A percentile compares a stretch with the other conserved stretches of the same genome.
Conservation (phyloP, 1,140 invertebrate genomes). For the Drosophila prosaltans region DNA sequence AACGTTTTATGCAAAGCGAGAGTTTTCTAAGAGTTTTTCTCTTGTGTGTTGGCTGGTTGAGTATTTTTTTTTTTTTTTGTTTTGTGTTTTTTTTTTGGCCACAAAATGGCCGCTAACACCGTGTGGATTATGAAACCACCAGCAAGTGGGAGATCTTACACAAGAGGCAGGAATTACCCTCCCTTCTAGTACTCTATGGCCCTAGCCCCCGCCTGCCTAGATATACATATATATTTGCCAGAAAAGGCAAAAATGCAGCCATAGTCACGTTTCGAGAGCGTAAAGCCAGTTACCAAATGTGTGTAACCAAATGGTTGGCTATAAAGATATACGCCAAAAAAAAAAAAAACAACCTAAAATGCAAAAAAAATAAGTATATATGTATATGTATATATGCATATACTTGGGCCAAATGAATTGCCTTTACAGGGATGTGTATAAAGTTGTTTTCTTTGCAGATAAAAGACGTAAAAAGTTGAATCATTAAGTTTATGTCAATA, state of each 20-base stretch:
- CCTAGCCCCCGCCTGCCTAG: neutral
- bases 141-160: slow-evolving; percentile 56
- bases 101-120: slow-evolving; percentile 61
- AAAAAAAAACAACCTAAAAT: slow-evolving; percentile 40
- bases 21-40: slow-evolving; percentile 51
- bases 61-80: slow-evolving; percentile 17
- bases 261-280: slow-evolving; percentile 71
- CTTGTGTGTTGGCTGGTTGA: neutral
- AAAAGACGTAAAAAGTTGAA: slow-evolving; percentile 1
- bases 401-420: slow-evolving; percentile 51
- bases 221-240: neutral
- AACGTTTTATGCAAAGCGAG: slow-evolving; percentile 63
- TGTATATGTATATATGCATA: slow-evolving; percentile 34
- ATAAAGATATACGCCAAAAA: slow-evolving; percentile 58
- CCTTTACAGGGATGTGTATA: slow-evolving; percentile 25
- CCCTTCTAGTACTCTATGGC: neutral
- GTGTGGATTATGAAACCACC: slow-evolving; percentile 66
- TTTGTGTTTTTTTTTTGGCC: slow-evolving; percentile 44
- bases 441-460: slow-evolving; percentile 20
- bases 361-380: slow-evolving; percentile 52
- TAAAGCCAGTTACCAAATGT: slow-evolving; percentile 50
- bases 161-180: slow-evolving; percentile 41
- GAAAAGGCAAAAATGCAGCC: slow-evolving; percentile 62
- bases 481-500: neutral
- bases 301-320: slow-evolving; percentile 61